phyloP scores from a whole-genome alignment of 2,797 vertebrate genomes.

The Centropyge bicolor region DNA sequence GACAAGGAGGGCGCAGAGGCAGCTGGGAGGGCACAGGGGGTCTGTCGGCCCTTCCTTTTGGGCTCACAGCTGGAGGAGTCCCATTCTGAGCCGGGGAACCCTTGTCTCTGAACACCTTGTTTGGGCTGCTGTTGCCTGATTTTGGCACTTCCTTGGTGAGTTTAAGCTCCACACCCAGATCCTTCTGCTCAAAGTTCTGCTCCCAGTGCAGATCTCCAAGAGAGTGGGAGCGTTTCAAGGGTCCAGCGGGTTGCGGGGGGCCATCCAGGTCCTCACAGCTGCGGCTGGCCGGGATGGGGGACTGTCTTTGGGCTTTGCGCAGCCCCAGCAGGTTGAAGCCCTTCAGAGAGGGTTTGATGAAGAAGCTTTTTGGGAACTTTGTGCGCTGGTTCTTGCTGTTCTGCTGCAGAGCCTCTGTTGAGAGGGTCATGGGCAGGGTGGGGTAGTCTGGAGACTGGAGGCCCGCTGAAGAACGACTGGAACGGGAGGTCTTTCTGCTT shows the following conservation, averaged over 20 bases:
- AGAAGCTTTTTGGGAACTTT: constrained; percentile 78
- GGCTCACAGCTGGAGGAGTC: constrained; percentile 64
- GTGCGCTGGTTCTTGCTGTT: constrained; percentile 80
- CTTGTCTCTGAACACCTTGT: constrained; percentile 46
- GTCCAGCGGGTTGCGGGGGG: constrained; percentile 65
- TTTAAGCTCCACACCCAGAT: constrained; percentile 57
- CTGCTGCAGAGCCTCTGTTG: constrained; percentile 84
- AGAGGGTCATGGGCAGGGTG: constrained; percentile 87
- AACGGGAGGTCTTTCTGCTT: constrained; percentile 86
- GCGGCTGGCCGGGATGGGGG: constrained; percentile 86
- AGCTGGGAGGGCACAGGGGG: constrained; percentile 79
- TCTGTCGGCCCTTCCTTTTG: constrained; percentile 62
- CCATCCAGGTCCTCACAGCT: constrained; percentile 93
- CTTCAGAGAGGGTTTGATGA: constrained; percentile 82
- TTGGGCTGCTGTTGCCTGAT: constrained; percentile 43
- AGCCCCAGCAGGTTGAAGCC: constrained; percentile 76
- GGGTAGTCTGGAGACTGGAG: constrained; percentile 89
- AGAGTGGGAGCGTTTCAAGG: constrained; percentile 93
- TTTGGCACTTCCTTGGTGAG: constrained; percentile 41
- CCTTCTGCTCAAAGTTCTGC: constrained; percentile 67
- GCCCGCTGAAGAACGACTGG: constrained; percentile 86
- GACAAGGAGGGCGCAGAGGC: constrained; percentile 62
- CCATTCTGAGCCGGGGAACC: constrained; percentile 47
- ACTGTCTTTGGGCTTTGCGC: constrained; percentile 86
- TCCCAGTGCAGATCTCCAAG: constrained; percentile 92